A percentile compares a stretch with the other conserved stretches of the same genome.
These are phyloP conservation scores for Bellardia bayeri DNA, from an alignment of 2,888 invertebrate genomes.

Conservation along the genomic window DNA sequence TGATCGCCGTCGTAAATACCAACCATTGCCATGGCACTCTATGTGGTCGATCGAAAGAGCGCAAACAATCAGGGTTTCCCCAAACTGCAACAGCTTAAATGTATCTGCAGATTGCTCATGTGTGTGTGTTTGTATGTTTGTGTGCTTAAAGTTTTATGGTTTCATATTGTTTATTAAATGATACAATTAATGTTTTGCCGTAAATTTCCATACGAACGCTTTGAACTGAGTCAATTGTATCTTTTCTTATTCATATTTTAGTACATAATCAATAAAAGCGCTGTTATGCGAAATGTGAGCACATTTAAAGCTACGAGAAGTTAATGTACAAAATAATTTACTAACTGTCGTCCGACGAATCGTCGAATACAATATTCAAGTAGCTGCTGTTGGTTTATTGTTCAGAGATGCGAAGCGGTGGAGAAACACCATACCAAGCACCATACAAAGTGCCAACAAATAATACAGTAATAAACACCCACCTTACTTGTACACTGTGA, in stretches of 20 bases:
- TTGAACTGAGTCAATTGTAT: constrained; percentile 35
- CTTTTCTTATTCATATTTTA: constrained; percentile 59
- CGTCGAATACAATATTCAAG: too few species aligned
- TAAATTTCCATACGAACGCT: constrained; percentile 55
- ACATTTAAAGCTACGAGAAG: constrained; percentile 31
- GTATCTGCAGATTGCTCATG: not conserved
- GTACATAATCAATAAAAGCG: constrained; percentile 62
- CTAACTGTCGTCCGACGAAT: constrained; percentile 21
- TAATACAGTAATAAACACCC: constrained; percentile 58
- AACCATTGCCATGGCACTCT: constrained; percentile 54
- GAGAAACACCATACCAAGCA: not conserved
- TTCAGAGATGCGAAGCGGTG: not conserved
- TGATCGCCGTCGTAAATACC: constrained; percentile 64
- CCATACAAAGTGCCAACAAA: not conserved
- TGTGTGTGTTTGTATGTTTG: not conserved
- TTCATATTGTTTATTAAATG: constrained; percentile 45
- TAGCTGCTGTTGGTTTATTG: constrained; percentile 40
- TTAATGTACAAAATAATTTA: constrained; percentile 62
- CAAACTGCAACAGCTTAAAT: constrained; percentile 16
- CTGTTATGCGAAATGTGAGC: constrained; percentile 53
- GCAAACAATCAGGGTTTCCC: constrained; percentile 43
- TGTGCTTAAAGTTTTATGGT: not conserved
- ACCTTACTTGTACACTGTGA: constrained; percentile 51
- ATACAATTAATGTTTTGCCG: constrained; percentile 49
- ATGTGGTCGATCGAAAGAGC: constrained; percentile 54